These are phyloP conservation scores for Heliopora coerulea DNA, from an alignment of 92 coral and sea anemone genomes.

Conservation along the genomic window DNA sequence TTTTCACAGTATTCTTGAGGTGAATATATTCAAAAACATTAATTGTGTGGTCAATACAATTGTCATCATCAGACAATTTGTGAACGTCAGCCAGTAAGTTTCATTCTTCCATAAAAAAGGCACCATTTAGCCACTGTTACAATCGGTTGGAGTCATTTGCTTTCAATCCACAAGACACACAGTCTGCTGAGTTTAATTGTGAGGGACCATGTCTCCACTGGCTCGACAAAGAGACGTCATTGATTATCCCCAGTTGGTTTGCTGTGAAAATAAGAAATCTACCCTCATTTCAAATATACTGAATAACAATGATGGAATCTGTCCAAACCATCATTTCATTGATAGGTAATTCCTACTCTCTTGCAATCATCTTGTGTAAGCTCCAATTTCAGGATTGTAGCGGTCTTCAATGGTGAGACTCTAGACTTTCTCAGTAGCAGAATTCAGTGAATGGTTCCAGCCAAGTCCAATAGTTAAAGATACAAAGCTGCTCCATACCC, in stretches of 20 bases:
- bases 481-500: constrained; percentile 58
- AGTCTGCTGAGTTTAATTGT: constrained; percentile 43
- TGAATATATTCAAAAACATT: no score
- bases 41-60: no score
- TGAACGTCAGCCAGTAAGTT: constrained; percentile 19
- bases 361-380: constrained; percentile 24
- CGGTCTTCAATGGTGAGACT: constrained; percentile 44
- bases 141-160: constrained; percentile 24
- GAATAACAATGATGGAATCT: constrained; percentile 49
- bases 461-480: constrained; percentile 18
- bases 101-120: constrained; percentile 30
- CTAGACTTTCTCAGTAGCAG: constrained; percentile 50
- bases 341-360: constrained; percentile 34
- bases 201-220: constrained; percentile 37
- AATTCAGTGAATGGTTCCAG: constrained; percentile 32
- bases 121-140: constrained; percentile 47
- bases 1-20: no score
- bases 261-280: constrained; percentile 49
- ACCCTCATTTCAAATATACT: constrained; percentile 47
- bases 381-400: constrained; percentile 51
- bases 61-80: constrained; percentile 25
- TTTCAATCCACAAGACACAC: constrained; percentile 44
- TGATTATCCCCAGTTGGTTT: constrained; percentile 39
- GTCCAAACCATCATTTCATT: constrained; percentile 51
- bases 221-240: constrained; percentile 14